Percentiles rank a stretch among this genome's conserved stretches.
Evolutionary conservation across 2,888 invertebrate genomes (phyloP).

Genomic region (Alentia gelatinosa): DNA sequence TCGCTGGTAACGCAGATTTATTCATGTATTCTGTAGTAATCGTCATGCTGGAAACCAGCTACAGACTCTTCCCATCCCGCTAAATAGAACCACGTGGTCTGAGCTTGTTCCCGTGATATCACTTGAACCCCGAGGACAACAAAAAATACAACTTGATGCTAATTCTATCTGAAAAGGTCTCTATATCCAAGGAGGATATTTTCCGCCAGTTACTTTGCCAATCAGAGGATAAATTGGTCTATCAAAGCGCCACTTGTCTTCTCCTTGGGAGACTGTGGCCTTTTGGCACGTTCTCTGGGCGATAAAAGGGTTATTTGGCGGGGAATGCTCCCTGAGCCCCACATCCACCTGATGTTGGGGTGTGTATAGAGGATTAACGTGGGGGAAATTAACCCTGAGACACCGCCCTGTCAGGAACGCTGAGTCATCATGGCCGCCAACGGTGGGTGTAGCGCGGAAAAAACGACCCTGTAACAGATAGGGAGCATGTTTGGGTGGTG

Average conservation of each 20-base stretch:
- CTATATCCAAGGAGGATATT: neutral
- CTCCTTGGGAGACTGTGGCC: neutral
- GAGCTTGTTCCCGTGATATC: neutral
- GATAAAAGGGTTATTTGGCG: neutral
- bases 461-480: slow-evolving; percentile 42
- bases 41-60: neutral
- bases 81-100: neutral
- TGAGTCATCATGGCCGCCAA: slow-evolving; percentile 38
- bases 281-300: neutral
- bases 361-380: neutral
- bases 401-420: slow-evolving; percentile 18
- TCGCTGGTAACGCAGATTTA: neutral
- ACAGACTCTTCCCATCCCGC: neutral
- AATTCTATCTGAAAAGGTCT: neutral
- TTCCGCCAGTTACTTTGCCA: neutral
- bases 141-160: neutral
- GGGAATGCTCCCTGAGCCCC: neutral
- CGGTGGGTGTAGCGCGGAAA: neutral
- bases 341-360: slow-evolving; percentile 8
- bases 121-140: no score
- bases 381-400: slow-evolving; percentile 29
- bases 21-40: neutral
- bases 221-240: neutral
- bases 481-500: neutral
- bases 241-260: neutral